These are phyloP conservation scores for Elanus axillaris DNA, from an alignment of 2,113 vertebrate genomes.

Conservation along the genomic window DNA sequence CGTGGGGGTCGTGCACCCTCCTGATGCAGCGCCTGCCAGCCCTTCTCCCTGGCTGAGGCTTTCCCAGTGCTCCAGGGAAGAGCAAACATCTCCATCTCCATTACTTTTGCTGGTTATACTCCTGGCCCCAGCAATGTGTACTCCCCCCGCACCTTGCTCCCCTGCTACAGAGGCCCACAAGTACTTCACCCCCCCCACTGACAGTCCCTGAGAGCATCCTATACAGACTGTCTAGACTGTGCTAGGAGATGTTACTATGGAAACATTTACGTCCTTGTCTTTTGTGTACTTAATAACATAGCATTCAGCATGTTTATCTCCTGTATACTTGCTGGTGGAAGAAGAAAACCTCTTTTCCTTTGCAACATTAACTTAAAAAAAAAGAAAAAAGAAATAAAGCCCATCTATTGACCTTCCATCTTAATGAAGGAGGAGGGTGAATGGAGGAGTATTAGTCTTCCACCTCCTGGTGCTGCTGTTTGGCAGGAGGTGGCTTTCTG, in stretches of 20 bases:
- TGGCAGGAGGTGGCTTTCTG: neutral
- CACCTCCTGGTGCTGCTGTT: neutral
- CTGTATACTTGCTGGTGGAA: neutral
- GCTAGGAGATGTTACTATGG: neutral
- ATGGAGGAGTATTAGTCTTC: neutral
- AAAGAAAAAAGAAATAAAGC: neutral
- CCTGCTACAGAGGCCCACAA: neutral
- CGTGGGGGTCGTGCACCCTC: rapidly evolving
- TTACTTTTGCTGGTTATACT: neutral
- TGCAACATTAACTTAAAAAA: neutral
- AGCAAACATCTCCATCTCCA: neutral
- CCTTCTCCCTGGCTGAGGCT: neutral
- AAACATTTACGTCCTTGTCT: neutral
- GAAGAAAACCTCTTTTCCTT: neutral
- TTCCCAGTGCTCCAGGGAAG: neutral
- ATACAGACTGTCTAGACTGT: neutral
- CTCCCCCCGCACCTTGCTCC: neutral
- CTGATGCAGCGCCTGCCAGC: rapidly evolving
- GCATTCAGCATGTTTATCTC: neutral
- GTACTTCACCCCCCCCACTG: neutral
- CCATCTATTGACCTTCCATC: neutral
- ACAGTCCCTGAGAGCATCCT: neutral
- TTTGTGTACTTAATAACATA: neutral
- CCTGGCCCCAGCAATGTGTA: neutral
- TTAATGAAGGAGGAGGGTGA: neutral